Conservation (phyloP, 2,113 vertebrate species). For the Cololabis saira region DNA sequence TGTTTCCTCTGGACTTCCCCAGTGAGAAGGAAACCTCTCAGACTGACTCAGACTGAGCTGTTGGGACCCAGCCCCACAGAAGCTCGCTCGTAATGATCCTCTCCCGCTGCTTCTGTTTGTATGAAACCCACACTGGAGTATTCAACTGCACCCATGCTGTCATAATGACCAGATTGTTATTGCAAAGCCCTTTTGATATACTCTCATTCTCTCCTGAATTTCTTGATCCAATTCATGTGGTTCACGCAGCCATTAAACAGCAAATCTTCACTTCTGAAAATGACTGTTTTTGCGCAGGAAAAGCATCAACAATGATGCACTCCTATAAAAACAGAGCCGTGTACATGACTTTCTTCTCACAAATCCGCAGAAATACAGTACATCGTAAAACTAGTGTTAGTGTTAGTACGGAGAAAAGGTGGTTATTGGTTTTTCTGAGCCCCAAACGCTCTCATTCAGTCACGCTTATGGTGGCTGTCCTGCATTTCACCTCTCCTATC, state of each 20-base stretch:
- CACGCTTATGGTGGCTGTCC: constrained; percentile 33
- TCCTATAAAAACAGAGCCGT: constrained; percentile 12
- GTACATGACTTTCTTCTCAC: constrained; percentile 1
- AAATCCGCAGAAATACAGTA: constrained; percentile 3
- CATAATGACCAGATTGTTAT: constrained; percentile 68
- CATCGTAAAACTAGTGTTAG: background rate
- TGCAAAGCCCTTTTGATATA: constrained; percentile 32
- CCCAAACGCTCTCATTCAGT: constrained; percentile 55
- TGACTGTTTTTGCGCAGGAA: constrained; percentile 15
- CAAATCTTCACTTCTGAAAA: constrained; percentile 25
- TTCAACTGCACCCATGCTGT: constrained; percentile 58
- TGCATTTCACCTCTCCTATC: constrained; percentile 42
- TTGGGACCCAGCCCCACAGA: constrained; percentile 43
- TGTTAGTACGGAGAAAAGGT: background rate
- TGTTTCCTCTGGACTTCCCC: constrained; percentile 65
- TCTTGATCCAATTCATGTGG: constrained; percentile 41
- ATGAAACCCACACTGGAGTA: constrained; percentile 49
- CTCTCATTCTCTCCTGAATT: constrained; percentile 27
- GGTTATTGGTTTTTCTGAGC: constrained; percentile 36
- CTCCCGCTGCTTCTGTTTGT: constrained; percentile 60
- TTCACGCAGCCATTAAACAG: constrained; percentile 17
- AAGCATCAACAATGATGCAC: constrained; percentile 3
- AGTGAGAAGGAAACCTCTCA: constrained; percentile 56
- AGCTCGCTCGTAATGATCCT: constrained; percentile 60
- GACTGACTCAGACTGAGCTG: constrained; percentile 41